These are phyloP conservation scores for Rutpela maculata DNA, from an alignment of 2,888 invertebrate species.

Conservation along the genomic window DNA sequence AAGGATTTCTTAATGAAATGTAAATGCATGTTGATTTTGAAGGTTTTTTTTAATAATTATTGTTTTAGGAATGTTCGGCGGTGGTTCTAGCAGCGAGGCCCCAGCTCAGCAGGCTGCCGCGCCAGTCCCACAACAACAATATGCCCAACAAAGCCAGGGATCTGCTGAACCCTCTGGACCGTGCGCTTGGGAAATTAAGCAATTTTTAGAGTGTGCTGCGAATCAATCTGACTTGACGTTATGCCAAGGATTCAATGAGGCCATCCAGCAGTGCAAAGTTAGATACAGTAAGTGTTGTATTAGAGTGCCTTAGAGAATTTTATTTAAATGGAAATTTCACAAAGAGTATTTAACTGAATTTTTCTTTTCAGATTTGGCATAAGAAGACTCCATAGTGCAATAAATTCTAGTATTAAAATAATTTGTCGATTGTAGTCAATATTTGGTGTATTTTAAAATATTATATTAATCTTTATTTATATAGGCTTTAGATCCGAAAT, in stretches of 20 bases:
- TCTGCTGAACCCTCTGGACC: slow-evolving; percentile 77
- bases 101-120: slow-evolving; percentile 72
- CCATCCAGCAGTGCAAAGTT: slow-evolving; percentile 94
- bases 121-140: slow-evolving; percentile 72
- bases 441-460: slow-evolving; percentile 16
- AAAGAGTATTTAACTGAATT: not conserved
- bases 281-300: slow-evolving; percentile 79
- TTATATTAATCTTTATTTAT: slow-evolving; percentile 3
- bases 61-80: slow-evolving; percentile 79
- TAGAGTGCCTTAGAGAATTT: not conserved
- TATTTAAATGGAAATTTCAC: not conserved
- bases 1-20: no score
- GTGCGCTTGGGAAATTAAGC: slow-evolving; percentile 96
- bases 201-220: slow-evolving; percentile 96
- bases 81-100: slow-evolving; percentile 72
- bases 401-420: slow-evolving; percentile 24
- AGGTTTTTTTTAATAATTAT: no score
- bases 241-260: slow-evolving; percentile 98
- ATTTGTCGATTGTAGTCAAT: slow-evolving; percentile 9
- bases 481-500: slow-evolving; percentile 3
- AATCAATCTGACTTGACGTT: slow-evolving; percentile 91
- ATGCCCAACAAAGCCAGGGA: slow-evolving; percentile 64
- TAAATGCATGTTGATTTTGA: no score
- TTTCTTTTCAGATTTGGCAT: slow-evolving; percentile 31
- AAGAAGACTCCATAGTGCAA: not conserved